Evolutionary conservation across 1,140 invertebrate genomes (phyloP).

Genomic region (Drosophila ogumai): DNA sequence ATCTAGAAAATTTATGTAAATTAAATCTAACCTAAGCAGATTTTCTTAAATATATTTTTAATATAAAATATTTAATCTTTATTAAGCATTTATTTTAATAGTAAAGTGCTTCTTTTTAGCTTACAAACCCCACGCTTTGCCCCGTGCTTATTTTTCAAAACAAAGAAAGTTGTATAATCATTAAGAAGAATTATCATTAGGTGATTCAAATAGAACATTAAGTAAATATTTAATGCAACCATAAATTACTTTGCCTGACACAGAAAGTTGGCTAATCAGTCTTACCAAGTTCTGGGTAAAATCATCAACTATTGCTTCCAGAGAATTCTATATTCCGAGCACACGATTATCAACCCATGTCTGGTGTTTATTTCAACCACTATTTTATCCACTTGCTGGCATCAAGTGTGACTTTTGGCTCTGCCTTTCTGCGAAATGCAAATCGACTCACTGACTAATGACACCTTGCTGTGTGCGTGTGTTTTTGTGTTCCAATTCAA

Average conservation of each 20-base stretch:
- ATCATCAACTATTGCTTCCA: not conserved
- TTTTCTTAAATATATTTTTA: not conserved
- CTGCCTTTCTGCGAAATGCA: slow-evolving; percentile 14
- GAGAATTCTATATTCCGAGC: slow-evolving; percentile 18
- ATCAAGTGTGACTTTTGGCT: not conserved
- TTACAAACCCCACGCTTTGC: not conserved
- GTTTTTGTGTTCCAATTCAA: slow-evolving; percentile 17
- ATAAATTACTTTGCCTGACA: not conserved
- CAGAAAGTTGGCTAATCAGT: slow-evolving; percentile 12
- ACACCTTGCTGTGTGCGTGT: not conserved
- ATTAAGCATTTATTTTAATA: not conserved
- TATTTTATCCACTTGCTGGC: not conserved
- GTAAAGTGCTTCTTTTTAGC: not conserved
- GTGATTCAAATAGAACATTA: slow-evolving; percentile 2
- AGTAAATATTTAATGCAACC: not conserved
- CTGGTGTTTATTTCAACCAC: too few relatives aligned
- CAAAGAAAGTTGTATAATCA: not conserved
- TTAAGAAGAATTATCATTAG: not conserved
- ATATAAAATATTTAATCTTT: not conserved
- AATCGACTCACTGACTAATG: slow-evolving; percentile 22
- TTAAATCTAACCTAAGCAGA: not conserved
- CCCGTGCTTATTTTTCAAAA: not conserved
- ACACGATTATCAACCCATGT: slow-evolving; percentile 10
- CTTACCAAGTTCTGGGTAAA: slow-evolving; percentile 5
- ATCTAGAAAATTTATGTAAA: not conserved